Evolutionary conservation across 2,797 vertebrate genomes (phyloP), one percentile per base, ranked within the genome.

Genomic region (Alectoris magna): DNA sequence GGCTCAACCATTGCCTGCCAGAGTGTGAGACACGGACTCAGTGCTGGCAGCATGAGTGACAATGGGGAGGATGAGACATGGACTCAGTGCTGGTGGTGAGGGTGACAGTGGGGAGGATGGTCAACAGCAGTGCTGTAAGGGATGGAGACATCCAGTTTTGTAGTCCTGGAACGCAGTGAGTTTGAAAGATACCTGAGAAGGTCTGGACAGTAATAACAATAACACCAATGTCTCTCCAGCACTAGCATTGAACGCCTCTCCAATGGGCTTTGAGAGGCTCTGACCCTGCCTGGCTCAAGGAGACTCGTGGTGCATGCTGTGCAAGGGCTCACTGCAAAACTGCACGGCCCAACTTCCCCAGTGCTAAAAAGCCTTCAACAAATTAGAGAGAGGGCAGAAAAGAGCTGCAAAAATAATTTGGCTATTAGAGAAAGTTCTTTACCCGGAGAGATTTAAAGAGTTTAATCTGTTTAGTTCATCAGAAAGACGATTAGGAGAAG

Each of bases 401-500:
- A 83, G 69, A 88, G 69, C 88, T 76, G 51, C 70, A 81, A 58
- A 75, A 90, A 51, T 84, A 72, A 94, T 92, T 15, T 75, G 38
- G 34, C 84, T 71, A 7, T 92, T 81, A 84, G 51, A 15, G 64
- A 63, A 94, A 91, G 67, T 93, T 95, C 81, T 58, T 84, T 71
- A 48, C 55, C 59, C 10, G 0, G 77, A n/a, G 91, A 93, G 87
- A 27, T 69, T 58, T 60, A 69, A 91, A 78, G 92, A 83, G 85
- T 80, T 92, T 85, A 80, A 94, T 94, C 88, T 87, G 83, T 76
- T 88, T 63, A 11, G 81, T 75, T 93, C 91, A 81, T 94, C 88
- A 88, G 88, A 26, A 82, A 44, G 91, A 44, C 31, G 2, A 94
- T 92, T 81, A 93, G 77, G 73, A 93, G 92, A 48, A 88, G 88